phyloP scores from a whole-genome alignment of 2,113 vertebrate species.

The Podarcis muralis region DNA sequence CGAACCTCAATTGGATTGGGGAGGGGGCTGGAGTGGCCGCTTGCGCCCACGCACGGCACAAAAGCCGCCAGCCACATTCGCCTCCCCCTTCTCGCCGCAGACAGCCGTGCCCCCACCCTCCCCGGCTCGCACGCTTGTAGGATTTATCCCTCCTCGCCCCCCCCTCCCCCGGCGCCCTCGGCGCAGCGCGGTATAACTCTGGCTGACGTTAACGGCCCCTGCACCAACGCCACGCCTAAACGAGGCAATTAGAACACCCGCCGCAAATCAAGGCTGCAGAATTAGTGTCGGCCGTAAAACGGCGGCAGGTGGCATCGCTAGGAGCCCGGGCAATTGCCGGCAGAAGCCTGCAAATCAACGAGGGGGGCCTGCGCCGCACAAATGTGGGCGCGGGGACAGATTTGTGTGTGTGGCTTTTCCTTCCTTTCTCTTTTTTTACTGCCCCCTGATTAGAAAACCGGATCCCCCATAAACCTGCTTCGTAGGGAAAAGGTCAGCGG shows the following conservation, averaged over 20 bases:
- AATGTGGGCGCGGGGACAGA: fast-evolving
- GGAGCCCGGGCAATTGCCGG: too few relatives aligned
- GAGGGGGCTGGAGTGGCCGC: neutral
- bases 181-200: neutral
- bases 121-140: too few relatives aligned
- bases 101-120: neutral
- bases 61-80: neutral
- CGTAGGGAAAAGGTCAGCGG: too few relatives aligned
- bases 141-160: neutral
- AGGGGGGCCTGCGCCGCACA: neutral
- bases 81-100: neutral
- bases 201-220: slow-evolving; percentile 13
- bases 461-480: neutral
- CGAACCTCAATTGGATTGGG: neutral
- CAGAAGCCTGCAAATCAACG: neutral
- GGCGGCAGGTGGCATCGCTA: neutral
- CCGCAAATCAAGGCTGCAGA: neutral
- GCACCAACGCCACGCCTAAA: neutral
- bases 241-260: slow-evolving; percentile 11
- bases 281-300: slow-evolving; percentile 19
- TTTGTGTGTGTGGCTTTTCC: neutral
- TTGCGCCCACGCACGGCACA: neutral
- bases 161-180: too few relatives aligned
- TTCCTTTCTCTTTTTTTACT: neutral
- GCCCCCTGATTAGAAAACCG: neutral